Conservation (phyloP, 2,888 invertebrate species). For the Sarcophaga caerulescens region DNA sequence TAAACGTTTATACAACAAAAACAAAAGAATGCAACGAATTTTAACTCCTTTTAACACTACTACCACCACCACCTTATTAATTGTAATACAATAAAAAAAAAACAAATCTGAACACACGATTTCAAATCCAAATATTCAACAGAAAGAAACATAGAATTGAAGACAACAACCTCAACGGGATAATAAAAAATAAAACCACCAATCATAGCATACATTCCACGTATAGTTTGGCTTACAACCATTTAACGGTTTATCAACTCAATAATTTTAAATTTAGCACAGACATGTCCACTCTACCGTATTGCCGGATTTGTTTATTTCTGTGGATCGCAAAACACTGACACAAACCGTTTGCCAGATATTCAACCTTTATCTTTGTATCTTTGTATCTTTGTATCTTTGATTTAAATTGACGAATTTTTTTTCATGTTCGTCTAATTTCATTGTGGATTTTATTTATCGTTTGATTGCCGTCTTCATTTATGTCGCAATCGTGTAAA, state of each 20-base stretch:
- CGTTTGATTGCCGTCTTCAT: not conserved
- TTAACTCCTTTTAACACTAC: conserved; percentile 1
- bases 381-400: conserved; percentile 42
- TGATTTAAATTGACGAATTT: not conserved
- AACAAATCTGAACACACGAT: conserved; percentile 42
- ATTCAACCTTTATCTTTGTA: conserved; percentile 25
- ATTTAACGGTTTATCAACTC: not conserved
- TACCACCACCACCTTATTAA: not conserved
- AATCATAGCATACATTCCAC: not conserved
- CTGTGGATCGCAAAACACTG: conserved; percentile 61
- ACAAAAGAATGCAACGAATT: conserved; percentile 63
- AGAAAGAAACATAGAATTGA: conserved; percentile 14
- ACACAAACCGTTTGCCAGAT: conserved; percentile 59
- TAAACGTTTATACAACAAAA: not conserved
- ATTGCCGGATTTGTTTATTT: not conserved
- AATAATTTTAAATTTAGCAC: conserved; percentile 6
- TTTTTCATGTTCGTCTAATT: not conserved
- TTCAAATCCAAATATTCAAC: not conserved
- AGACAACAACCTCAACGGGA: conserved; percentile 16
- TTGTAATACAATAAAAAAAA: not conserved
- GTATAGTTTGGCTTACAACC: not conserved
- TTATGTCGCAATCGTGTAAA: conserved; percentile 38
- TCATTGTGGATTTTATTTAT: conserved; percentile 42
- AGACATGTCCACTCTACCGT: conserved; percentile 10
- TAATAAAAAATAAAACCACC: conserved; percentile 15